Conservation (phyloP, 2,888 invertebrate species). For the Cynaeus angustus region DNA sequence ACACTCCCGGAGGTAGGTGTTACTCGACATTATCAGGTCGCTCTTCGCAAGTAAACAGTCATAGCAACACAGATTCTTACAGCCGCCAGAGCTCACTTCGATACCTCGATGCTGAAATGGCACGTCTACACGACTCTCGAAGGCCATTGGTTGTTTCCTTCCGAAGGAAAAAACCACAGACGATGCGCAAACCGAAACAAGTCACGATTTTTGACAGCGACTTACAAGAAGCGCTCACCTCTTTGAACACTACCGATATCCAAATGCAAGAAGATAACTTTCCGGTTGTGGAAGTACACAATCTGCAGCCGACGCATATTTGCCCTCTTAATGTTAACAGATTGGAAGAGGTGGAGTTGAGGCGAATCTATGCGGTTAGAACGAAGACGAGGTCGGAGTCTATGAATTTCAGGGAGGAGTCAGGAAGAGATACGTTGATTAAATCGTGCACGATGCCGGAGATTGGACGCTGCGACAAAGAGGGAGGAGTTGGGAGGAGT, state of each 20-base stretch:
- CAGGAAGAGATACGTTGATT: conserved; percentile 3
- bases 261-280: conserved; percentile 31
- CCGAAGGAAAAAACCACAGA: conserved; percentile 61
- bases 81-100: conserved; percentile 67
- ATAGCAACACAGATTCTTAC: conserved; percentile 68
- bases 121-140: conserved; percentile 65
- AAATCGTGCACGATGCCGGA: conserved; percentile 46
- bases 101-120: conserved; percentile 69
- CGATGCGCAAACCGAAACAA: conserved; percentile 47
- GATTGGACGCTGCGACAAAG: background rate
- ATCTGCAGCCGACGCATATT: conserved; percentile 61
- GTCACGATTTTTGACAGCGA: conserved; percentile 51
- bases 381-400: conserved; percentile 8
- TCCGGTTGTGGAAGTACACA: conserved; percentile 56
- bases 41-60: conserved; percentile 66
- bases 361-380: background rate
- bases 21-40: conserved; percentile 68
- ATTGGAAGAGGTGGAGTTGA: conserved; percentile 22
- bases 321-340: conserved; percentile 56
- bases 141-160: conserved; percentile 71
- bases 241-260: conserved; percentile 45
- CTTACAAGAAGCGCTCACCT: conserved; percentile 61
- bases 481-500: background rate
- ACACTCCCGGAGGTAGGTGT: conserved; percentile 64
- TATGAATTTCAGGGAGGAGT: conserved; percentile 6